Evolutionary conservation across 2,113 vertebrate genomes (phyloP), one percentile per base, ranked within the genome.

Genomic region (Bubo scandiacus): DNA sequence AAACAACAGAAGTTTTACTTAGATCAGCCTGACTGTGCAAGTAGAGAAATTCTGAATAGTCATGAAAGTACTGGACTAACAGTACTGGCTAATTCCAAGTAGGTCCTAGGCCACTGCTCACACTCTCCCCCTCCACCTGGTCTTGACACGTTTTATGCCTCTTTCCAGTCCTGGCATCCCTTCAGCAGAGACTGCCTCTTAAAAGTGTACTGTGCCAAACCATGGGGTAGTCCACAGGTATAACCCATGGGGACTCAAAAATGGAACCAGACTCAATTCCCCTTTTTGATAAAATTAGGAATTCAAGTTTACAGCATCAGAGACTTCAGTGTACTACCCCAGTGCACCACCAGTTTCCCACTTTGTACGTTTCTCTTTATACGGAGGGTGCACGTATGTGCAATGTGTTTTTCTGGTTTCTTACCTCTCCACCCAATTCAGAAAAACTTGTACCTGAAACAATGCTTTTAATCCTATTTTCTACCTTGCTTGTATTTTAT

Each of bases 401-500:
- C 95, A 95, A 36, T 29, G 78, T 95, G 92, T 93, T 96, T 95
- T 91, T 92, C 92, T 34, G 78, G 85, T 97, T 93, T 97, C 93
- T 95, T 95, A 94, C 43, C 85, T 92, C 70, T 92, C 72, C 87
- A 73, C 36, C 67, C 90, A 77, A 59, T 88, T 81, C 88, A 94
- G 78, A 94, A 87, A 90, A 85, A 72, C 79, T 95, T 93, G 74
- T 96, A 90, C 73, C 95, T 84, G 91, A 91, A 93, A 72, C 49
- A 90, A 12, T 65, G 92, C 96, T 97, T 96, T 96, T 96, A 94
- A 94, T 95, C 92, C 94, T 94, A 15, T 96, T 97, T 97, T 96
- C 86, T 97, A 96, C 61, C 86, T 96, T 96, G 81, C 95, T 93
- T 93, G 94, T 97, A 96, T 96, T 97, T 97, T 97, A 97, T 86